Evolutionary conservation across 2,797 vertebrate species (phyloP).

Genomic region (Pachyuromys duprasi): DNA sequence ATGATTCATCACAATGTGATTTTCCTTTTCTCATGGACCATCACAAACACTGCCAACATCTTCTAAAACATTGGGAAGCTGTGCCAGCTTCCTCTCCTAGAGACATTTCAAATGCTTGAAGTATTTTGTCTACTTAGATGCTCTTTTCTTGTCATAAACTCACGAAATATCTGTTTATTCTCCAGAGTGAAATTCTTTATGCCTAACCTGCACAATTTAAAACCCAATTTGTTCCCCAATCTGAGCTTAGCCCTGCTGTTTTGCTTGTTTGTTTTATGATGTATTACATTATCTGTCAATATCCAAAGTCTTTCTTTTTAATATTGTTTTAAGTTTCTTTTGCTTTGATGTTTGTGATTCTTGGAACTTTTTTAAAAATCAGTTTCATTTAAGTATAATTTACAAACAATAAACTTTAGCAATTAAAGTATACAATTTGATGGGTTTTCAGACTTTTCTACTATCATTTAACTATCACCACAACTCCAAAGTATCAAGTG

Average conservation of each 20-base stretch:
- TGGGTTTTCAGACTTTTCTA: not conserved
- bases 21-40: not conserved
- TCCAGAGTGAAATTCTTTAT: not conserved
- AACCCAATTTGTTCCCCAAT: not conserved
- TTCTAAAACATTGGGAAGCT: conserved; percentile 14
- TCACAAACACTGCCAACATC: not conserved
- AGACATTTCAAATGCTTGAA: not conserved
- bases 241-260: not conserved
- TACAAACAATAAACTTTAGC: conserved; percentile 7
- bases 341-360: not conserved
- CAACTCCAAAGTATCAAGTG: not conserved
- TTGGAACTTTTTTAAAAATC: not conserved
- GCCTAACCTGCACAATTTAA: not conserved
- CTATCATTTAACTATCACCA: not conserved
- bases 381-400: not conserved
- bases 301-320: conserved; percentile 9
- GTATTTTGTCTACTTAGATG: not conserved
- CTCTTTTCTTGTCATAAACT: not conserved
- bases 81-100: not conserved
- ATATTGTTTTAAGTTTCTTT: not conserved
- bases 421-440: conserved; percentile 23
- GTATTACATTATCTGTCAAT: not conserved
- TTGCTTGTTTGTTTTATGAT: not conserved
- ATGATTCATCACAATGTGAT: not conserved
- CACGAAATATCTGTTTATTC: not conserved